Evolutionary conservation across 2,888 invertebrate genomes (phyloP), one percentile per base, ranked within the genome.

Genomic region (Athalia rosae): DNA sequence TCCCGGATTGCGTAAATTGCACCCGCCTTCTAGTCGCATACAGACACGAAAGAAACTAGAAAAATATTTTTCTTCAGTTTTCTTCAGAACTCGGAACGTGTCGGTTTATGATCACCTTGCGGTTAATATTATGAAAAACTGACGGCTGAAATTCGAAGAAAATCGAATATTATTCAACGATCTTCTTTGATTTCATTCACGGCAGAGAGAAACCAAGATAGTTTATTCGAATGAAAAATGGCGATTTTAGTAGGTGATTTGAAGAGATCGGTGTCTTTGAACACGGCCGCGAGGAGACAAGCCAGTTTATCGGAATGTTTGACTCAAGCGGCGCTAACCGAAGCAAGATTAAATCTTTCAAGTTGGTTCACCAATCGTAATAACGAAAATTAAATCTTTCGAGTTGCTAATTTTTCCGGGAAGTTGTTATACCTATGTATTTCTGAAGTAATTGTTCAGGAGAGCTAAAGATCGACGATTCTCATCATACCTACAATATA

Each of bases 261-360:
- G 9, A 88, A 87, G 76, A 81, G 86, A 78, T 82, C 82, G 56
- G 80, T 87, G 43, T 84, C 86, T 28, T 76, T 87, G 41, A 87
- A 85, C 76, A 86, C 83, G 45, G 82, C 84, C 41, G 79, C 81
- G 76, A 84, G 87, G 66, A 82, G 85, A 59, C 88, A 89, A 76
- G 85, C 86, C 4, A 85, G 87, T 78, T 82, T 89, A 41, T 87
- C 89, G 7, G 89, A 89, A 66, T 87, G 88, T 79, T 81, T 89
- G 63, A 89, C 89, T 11, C 86, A 87, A 74, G 88, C 85, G 5
- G 80, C 89, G 71, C 83, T 89, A 53, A 87, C 89, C 3, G 87
- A 88, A 81, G 89, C 89, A 66, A 87, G 89, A 9, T 83, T 87
- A 15, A 89, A 89, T 81, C 83, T 89, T 78, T 84, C 87, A 84